phyloP scores from a whole-genome alignment of 2,888 invertebrate genomes.

The Agriopis leucophaearia region DNA sequence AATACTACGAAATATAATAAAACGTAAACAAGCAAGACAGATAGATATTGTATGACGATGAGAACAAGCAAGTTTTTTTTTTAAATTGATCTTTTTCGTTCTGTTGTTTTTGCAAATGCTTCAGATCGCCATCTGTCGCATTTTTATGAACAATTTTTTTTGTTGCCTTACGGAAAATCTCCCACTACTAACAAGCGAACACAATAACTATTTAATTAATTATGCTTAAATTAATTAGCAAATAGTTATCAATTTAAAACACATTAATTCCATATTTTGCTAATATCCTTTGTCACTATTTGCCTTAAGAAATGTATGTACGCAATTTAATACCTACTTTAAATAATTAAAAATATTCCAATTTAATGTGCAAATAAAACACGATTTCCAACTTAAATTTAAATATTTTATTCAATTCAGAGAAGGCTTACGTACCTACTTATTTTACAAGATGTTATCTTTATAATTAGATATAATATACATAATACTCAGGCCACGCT shows the following conservation, averaged over 20 bases:
- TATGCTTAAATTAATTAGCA: not conserved
- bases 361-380: slow-evolving; percentile 21
- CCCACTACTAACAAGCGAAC: slow-evolving; percentile 3
- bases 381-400: slow-evolving; percentile 8
- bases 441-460: no score
- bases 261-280: slow-evolving; percentile 3
- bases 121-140: no score
- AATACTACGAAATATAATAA: no score
- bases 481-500: no score
- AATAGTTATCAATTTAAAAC: not conserved
- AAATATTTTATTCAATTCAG: not conserved
- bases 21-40: no score
- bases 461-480: no score
- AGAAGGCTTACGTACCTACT: not conserved
- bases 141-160: no score
- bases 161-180: no score
- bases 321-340: not conserved
- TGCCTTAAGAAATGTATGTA: not conserved
- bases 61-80: no score
- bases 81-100: no score
- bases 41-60: no score
- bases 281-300: slow-evolving; percentile 10
- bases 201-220: slow-evolving; percentile 5
- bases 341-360: slow-evolving; percentile 6
- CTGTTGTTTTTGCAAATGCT: no score